phyloP scores from a whole-genome alignment of 92 coral and sea anemone genomes.

The Diadumene lineata region DNA sequence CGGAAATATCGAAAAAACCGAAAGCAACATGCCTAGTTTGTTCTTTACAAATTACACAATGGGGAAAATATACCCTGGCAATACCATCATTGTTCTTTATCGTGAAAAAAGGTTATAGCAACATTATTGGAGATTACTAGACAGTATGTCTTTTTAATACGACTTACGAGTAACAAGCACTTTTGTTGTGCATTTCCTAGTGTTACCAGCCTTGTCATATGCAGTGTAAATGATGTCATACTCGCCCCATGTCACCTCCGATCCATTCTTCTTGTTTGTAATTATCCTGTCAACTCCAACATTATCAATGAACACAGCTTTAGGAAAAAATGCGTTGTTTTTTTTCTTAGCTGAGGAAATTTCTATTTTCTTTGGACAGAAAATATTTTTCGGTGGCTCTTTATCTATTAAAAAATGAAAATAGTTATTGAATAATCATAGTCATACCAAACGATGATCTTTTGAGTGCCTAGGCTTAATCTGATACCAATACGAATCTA shows the following conservation, averaged over 20 bases:
- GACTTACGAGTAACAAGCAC: conserved; percentile 30
- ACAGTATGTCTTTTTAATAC: too few species aligned
- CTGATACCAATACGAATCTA: too few species aligned
- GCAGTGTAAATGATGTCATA: conserved; percentile 52
- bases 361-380: conserved; percentile 34
- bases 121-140: too few species aligned
- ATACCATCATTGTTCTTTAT: background rate
- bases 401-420: conserved; percentile 21
- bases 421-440: background rate
- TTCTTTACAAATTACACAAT: too few species aligned
- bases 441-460: too few species aligned
- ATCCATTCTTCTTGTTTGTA: conserved; percentile 48
- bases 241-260: conserved; percentile 51
- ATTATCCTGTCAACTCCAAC: conserved; percentile 43
- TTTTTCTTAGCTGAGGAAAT: conserved; percentile 2
- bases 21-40: too few species aligned
- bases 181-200: conserved; percentile 26
- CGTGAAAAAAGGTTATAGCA: background rate
- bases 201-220: conserved; percentile 53
- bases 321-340: conserved; percentile 29
- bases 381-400: conserved; percentile 39
- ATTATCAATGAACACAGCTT: conserved; percentile 51
- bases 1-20: too few species aligned
- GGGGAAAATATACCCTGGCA: too few species aligned
- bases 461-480: background rate